Evolutionary conservation across 2,797 vertebrate species (phyloP), one percentile per base, ranked within the genome.

Genomic region (Spinus pinus): DNA sequence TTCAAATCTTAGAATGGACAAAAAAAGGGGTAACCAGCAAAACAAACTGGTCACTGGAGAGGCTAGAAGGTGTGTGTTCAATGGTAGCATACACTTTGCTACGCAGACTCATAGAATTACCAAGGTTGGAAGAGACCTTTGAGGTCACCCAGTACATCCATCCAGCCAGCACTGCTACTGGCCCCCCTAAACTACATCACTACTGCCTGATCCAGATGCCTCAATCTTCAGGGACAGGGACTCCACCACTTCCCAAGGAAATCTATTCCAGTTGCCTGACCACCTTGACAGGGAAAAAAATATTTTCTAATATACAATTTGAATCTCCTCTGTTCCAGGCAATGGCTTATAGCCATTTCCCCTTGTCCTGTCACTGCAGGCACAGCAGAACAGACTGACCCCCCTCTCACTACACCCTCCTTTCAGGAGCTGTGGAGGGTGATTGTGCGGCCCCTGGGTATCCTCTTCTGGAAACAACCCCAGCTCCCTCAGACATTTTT

Each of bases 331-430:
- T 57, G 8, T 46, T 50, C 30, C 0, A 2, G 21, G 6, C 12
- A 28, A 47, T 28, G 17, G 7, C 3, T 46, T 39, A 46, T 3
- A 28, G 14, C 8, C 14, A 51, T 53, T 66, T 60, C 10, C 21
- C 30, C 12, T 31, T 31, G 21, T 33, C 1, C 1, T 22, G 14
- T 58, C 39, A 7, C 39, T 25, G 37, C 20, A 39, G 19, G 16
- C 5, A 50, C 0, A 0, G n/a, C 14, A 33, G 30, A 13, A 46
- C 8, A 27, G 30, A 31, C 22, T 4, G 2, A 44, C 2, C 3
- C 9, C 2, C 16, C 25, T 9, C 30, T n/a, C 12, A 22, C 20
- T 54, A 22, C 51, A 21, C 31, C 12, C 31, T n/a, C 20, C 20
- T 54, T 54, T 21, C 12, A n/a, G 51, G 51, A 54, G 31, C 31